Evolutionary conservation across 2,113 vertebrate species (phyloP).

Genomic region (Vidua macroura): DNA sequence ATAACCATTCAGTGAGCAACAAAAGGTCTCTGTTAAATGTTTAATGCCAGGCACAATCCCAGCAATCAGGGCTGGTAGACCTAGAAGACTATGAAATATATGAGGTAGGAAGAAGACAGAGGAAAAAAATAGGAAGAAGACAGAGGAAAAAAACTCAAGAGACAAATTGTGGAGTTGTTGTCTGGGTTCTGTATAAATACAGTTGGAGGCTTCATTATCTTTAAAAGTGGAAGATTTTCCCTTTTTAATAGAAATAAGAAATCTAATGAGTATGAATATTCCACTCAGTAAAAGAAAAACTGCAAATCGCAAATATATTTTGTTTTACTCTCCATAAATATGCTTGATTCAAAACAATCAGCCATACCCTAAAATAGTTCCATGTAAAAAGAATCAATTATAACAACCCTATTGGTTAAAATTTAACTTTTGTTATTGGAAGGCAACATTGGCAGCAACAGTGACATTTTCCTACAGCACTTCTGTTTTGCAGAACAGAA

Average conservation of each 20-base stretch:
- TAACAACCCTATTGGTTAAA: background rate
- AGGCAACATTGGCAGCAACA: background rate
- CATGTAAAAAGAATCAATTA: background rate
- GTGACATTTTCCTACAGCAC: background rate
- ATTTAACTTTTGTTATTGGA: background rate
- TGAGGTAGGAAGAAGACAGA: background rate
- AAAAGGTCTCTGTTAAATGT: constrained; percentile 35
- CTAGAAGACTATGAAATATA: background rate
- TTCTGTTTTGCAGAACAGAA: background rate
- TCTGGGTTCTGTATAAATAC: background rate
- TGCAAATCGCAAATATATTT: background rate
- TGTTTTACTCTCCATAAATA: background rate
- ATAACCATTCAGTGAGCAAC: background rate
- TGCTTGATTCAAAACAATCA: background rate
- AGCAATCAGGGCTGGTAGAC: background rate
- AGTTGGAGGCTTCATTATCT: background rate
- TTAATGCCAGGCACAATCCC: background rate
- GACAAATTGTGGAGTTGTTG: background rate
- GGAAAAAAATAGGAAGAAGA: background rate
- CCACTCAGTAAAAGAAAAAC: background rate
- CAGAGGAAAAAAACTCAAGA: background rate
- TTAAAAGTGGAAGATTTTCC: background rate
- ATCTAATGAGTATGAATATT: background rate
- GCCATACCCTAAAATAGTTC: background rate
- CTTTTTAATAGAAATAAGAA: background rate